Conservation (phyloP, 1,140 invertebrate genomes). For the Ceratina japonica region DNA sequence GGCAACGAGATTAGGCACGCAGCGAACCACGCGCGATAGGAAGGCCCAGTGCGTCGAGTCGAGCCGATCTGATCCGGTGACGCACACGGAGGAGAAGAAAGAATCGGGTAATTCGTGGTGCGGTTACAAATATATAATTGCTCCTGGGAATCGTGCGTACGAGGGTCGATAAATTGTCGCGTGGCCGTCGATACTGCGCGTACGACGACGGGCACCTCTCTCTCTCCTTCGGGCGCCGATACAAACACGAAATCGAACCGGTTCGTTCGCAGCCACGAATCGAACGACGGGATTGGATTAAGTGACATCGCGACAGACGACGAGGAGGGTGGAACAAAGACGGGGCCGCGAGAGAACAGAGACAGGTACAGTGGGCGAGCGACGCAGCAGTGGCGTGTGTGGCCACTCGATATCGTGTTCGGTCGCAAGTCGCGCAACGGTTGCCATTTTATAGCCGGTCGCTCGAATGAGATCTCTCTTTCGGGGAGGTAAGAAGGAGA, state of each 20-base stretch:
- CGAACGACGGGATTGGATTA: slow-evolving; percentile 14
- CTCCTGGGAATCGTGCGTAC: slow-evolving; percentile 16
- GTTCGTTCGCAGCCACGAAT: slow-evolving; percentile 37
- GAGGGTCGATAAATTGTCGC: slow-evolving; percentile 39
- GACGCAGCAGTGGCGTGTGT: slow-evolving; percentile 36
- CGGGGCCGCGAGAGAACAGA: slow-evolving; percentile 6
- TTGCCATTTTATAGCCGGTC: slow-evolving; percentile 58
- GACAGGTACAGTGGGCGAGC: slow-evolving; percentile 24
- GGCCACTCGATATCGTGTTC: slow-evolving; percentile 43
- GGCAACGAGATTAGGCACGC: slow-evolving; percentile 14
- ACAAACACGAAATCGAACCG: slow-evolving; percentile 36
- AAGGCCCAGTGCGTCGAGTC: slow-evolving; percentile 19
- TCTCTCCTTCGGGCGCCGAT: slow-evolving; percentile 2
- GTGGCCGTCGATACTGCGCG: slow-evolving; percentile 27
- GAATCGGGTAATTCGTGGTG: slow-evolving; percentile 15
- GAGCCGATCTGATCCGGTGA: slow-evolving; percentile 13
- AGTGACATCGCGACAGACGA: slow-evolving; percentile 15
- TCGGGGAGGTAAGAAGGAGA: slow-evolving; percentile 40
- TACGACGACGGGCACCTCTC: neutral
- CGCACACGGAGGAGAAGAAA: neutral
- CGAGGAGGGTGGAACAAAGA: slow-evolving; percentile 30
- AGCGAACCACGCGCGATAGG: slow-evolving; percentile 21
- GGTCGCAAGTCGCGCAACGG: slow-evolving; percentile 16
- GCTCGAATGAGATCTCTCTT: slow-evolving; percentile 18
- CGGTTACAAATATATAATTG: slow-evolving; percentile 7